phyloP scores from a whole-genome alignment of 2,113 vertebrate genomes.

The Hystrix cristata region DNA sequence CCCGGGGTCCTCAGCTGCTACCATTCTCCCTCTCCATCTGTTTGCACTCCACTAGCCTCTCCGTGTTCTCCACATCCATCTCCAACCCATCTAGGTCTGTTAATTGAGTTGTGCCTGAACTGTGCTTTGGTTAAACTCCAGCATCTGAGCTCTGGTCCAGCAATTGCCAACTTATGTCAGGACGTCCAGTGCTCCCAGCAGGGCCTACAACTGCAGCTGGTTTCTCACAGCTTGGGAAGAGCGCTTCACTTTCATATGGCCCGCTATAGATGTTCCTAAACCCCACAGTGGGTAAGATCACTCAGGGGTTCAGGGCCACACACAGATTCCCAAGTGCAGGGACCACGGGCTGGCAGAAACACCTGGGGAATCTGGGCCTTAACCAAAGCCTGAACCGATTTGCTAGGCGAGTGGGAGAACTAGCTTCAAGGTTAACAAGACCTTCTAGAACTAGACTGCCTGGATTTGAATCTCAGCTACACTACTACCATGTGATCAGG shows the following conservation, averaged over 20 bases:
- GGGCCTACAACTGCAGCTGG: neutral
- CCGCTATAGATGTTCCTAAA: neutral
- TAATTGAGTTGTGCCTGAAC: neutral
- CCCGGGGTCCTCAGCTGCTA: too few species aligned
- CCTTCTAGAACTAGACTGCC: neutral
- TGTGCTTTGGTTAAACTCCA: neutral
- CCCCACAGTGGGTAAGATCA: neutral
- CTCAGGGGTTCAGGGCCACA: neutral
- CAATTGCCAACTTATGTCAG: neutral
- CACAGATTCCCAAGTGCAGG: neutral
- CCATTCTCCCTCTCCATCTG: neutral
- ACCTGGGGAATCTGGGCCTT: neutral
- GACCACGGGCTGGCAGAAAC: neutral
- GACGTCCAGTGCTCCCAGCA: neutral
- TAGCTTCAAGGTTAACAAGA: neutral
- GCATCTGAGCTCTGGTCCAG: neutral
- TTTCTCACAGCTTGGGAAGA: neutral
- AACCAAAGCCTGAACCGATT: neutral
- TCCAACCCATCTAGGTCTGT: neutral
- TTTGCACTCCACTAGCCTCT: neutral
- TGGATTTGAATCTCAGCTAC: neutral
- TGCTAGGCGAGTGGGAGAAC: neutral
- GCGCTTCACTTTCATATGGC: neutral
- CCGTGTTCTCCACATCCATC: neutral
- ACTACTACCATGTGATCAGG: neutral